Conservation (phyloP, 2,113 vertebrate species). For the Tachycineta bicolor region DNA sequence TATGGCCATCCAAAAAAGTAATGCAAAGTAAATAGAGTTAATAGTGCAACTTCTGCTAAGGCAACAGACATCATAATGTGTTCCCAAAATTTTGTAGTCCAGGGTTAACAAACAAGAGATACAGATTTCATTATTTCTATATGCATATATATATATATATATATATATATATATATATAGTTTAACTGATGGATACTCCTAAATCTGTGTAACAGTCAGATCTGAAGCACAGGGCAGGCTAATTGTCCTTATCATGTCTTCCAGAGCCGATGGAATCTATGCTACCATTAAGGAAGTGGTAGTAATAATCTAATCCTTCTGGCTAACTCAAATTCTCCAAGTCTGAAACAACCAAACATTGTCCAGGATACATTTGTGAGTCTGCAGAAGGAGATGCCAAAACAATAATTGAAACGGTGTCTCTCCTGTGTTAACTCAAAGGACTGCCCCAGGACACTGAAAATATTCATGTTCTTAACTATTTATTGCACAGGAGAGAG, state of each 20-base stretch:
- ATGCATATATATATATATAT: not conserved
- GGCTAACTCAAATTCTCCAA: not conserved
- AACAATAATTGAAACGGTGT: not conserved
- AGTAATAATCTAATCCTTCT: not conserved
- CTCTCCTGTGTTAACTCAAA: not conserved
- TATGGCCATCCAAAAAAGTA: slow-evolving; percentile 32
- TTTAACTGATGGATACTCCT: not conserved
- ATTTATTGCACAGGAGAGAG: not conserved
- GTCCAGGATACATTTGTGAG: not conserved
- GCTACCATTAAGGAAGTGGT: not conserved
- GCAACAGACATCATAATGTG: not conserved
- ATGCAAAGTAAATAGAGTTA: slow-evolving; percentile 8
- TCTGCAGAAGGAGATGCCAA: not conserved
- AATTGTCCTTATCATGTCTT: not conserved
- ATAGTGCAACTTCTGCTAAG: not conserved
- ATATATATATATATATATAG: too few relatives aligned
- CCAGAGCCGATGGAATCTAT: not conserved
- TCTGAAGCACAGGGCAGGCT: not conserved
- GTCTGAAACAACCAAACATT: not conserved
- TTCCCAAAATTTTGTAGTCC: not conserved
- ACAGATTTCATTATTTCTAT: not conserved
- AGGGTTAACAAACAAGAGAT: not conserved
- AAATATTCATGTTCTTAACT: not conserved
- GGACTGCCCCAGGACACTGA: not conserved
- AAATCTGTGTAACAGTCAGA: not conserved